Evolutionary conservation across 2,113 vertebrate species (phyloP), one percentile per base, ranked within the genome.

Genomic region (Mormoops blainvillei): DNA sequence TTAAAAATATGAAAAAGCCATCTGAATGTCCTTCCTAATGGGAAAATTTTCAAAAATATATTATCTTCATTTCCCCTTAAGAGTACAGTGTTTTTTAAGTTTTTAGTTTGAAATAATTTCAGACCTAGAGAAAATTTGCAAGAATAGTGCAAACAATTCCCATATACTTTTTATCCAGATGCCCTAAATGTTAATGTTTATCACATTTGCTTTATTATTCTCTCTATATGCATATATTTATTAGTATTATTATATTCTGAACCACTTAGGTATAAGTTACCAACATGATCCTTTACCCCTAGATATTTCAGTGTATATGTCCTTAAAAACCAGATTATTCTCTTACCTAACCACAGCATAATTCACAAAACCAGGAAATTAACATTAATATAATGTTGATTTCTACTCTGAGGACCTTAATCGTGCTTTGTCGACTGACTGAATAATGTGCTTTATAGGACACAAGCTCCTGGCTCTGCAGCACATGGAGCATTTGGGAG

Each of bases 21-120:
- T 87, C 41, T 80, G 33, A 70, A 18, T 92, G 31, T 82, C 43
- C 16, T 78, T 80, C 6, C 26, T 80, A 76, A 73, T 63, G 12
- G 33, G 58, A 67, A 73, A 43, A 28, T n/a, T 56, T 36, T 67
- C 11, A 19, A 20, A 92, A 71, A 41, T 12, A 50, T 50, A 9
- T 43, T 63, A 31, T 70, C 19, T 89, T 65, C 1, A 5, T 56
- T 83, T 95, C 45, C 45, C 52, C 91, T 93, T n/a, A 61, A 68
- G 54, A 95, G 67, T 89, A 81, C 81, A 89, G n/a, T 77, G 24
- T 41, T 68, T 58, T 85, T 85, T 33, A 67, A 94, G 12, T 43
- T 91, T 87, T 70, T 58, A 81, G 67, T 91, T 68, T 82, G 45
- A 83, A 91, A 63, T 94, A 71, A 92, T 56, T 77, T 92, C 33